Evolutionary conservation across 2,797 vertebrate species (phyloP).

Genomic region (Danionella dracula): DNA sequence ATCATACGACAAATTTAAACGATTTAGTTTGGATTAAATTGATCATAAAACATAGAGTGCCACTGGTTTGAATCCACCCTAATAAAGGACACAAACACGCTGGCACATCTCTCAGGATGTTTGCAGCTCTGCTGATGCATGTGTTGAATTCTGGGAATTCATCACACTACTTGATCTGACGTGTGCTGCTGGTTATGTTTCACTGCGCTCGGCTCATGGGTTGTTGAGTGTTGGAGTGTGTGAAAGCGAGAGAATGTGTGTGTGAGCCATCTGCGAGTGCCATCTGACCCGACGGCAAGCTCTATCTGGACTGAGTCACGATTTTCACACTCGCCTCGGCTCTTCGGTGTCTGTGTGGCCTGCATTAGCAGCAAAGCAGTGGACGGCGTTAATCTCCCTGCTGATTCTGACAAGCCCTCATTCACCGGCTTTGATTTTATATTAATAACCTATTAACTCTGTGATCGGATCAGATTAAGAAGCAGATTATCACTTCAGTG

Average conservation of each 20-base stretch:
- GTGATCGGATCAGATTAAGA: not conserved
- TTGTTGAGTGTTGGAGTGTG: not conserved
- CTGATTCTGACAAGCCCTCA: not conserved
- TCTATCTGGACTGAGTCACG: not conserved
- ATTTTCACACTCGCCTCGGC: not conserved
- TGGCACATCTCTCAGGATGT: too few relatives aligned
- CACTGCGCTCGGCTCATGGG: too few relatives aligned
- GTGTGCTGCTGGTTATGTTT: too few relatives aligned
- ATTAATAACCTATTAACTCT: not conserved
- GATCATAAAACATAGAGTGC: too few relatives aligned
- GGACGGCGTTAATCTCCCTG: not conserved
- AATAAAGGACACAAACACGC: too few relatives aligned
- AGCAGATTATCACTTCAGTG: not conserved
- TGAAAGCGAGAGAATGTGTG: not conserved
- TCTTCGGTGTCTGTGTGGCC: not conserved
- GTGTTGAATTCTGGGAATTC: too few relatives aligned
- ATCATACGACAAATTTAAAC: too few relatives aligned
- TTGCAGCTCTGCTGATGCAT: too few relatives aligned
- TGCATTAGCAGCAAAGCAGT: too few relatives aligned
- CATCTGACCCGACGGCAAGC: conserved; percentile 3
- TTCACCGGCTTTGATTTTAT: not conserved
- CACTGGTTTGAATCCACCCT: too few relatives aligned
- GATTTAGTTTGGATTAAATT: too few relatives aligned
- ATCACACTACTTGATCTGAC: too few relatives aligned
- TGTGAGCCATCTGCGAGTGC: not conserved